phyloP scores from a whole-genome alignment of 2,888 invertebrate species.

The Campoplex nolae region DNA sequence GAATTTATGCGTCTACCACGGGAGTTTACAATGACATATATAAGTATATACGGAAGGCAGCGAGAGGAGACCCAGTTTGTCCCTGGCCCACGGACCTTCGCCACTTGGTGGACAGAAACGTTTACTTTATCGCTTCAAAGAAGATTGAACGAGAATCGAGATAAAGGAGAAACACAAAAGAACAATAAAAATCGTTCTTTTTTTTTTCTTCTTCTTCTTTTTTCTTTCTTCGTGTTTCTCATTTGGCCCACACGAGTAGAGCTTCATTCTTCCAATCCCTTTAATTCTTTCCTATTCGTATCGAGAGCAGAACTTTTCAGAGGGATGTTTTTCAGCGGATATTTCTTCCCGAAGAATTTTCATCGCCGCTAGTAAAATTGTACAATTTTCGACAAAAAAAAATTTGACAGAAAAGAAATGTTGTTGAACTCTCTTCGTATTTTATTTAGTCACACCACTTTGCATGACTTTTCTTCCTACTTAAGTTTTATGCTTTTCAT shows the following conservation, averaged over 20 bases:
- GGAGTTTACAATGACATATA: constrained; percentile 8
- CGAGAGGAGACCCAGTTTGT: constrained; percentile 12
- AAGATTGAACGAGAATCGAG: constrained; percentile 27
- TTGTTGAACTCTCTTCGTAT: neutral
- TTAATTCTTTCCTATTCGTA: neutral
- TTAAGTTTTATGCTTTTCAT: neutral
- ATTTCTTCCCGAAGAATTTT: neutral
- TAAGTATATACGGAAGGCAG: neutral
- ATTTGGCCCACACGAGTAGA: neutral
- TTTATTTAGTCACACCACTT: neutral
- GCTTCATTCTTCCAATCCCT: neutral
- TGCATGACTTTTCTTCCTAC: neutral
- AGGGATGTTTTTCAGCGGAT: neutral
- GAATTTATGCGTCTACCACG: constrained; percentile 75
- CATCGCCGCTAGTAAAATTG: neutral
- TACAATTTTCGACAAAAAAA: neutral
- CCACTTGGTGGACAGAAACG: constrained; percentile 49
- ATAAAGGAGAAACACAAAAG: constrained; percentile 25
- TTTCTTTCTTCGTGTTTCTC: neutral
- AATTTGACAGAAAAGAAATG: neutral
- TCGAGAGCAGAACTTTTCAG: neutral
- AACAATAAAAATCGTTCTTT: neutral
- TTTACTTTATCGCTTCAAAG: constrained; percentile 57
- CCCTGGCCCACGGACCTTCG: constrained; percentile 56
- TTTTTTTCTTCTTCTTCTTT: no score